Base-by-base conservation (phyloP, 2,888 invertebrate species). In the Conus canariensis region DNA sequence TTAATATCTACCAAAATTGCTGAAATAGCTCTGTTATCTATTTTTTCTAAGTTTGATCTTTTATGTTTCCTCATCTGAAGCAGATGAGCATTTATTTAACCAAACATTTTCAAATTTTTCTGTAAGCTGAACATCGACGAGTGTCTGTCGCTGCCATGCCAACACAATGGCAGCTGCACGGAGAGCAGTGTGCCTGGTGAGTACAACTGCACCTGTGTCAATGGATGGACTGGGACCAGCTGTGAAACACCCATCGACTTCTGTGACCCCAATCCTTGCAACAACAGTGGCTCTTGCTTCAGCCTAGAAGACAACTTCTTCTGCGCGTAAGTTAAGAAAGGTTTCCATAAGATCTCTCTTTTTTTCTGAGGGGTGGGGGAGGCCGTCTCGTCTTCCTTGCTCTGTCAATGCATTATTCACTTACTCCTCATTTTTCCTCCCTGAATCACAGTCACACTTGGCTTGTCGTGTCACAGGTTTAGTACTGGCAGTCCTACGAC, bases 171-270 rank as follows among this genome's bases (percentile, higher is more conserved):
- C 59, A 85, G 8, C 7, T 89, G 89, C 30, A 56, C 7, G 1
- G n/a, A 89, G 45, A 85, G 85, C 14, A 22, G 22, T 9, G 74
- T 85, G 14, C 85, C 89, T 12, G 77, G 77, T 16, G 30, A 85
- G 25, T 89, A 89, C 89, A 85, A 3, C 3, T 89, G 89, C 77
- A 85, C 70, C 60, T 89, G 89, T n/a, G n/a, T 14, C 22, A 85
- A 89, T 45, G 85, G 89, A 22, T 89, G 89, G 89, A 89, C 74
- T 2, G 89, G 89, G 8, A 67, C 74, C 14, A 74, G 85, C 77
- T 89, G 89, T 74, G 85, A 89, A n/a, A 59, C 6, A 3, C 77
- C 85, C 10, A 22, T 45, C 6, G 74, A 89, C 67, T 85, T 59
- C 85, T 89, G 89, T n/a, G 83, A 14, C 7, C 8, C 56, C 22